Percentiles rank a stretch among this genome's conserved stretches.
These are phyloP conservation scores for Caenorhabditis sp. DNA, from an alignment of 2,888 invertebrate species.

Conservation along the genomic window DNA sequence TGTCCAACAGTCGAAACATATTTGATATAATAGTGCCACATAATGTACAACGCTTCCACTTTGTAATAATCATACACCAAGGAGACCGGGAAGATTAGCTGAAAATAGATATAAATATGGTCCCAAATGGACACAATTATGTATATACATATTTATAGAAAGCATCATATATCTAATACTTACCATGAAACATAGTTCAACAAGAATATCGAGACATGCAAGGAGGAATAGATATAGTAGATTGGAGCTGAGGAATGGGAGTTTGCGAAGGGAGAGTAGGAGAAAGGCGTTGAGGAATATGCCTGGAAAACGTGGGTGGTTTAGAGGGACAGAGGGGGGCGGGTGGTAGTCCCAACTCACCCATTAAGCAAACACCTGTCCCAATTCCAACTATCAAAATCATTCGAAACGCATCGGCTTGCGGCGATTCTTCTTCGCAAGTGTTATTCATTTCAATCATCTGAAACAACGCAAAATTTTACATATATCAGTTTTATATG, in stretches of 20 bases:
- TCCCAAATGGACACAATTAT: background rate
- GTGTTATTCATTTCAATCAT: slow-evolving; percentile 43
- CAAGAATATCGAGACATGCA: slow-evolving; percentile 53
- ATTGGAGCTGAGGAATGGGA: slow-evolving; percentile 42
- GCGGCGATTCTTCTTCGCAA: slow-evolving; percentile 37
- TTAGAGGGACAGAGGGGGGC: background rate
- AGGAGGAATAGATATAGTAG: slow-evolving; percentile 51
- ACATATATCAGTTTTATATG: background rate
- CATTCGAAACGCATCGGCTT: slow-evolving; percentile 44
- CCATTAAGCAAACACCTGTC: slow-evolving; percentile 30
- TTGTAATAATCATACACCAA: slow-evolving; percentile 52
- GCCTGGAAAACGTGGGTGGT: slow-evolving; percentile 15
- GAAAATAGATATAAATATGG: slow-evolving; percentile 11
- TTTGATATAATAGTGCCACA: slow-evolving; percentile 57
- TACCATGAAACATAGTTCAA: slow-evolving; percentile 58
- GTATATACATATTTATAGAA: slow-evolving; percentile 5
- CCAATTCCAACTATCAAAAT: slow-evolving; percentile 45
- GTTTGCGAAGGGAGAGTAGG: slow-evolving; percentile 42
- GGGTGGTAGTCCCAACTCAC: background rate
- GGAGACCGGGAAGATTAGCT: slow-evolving; percentile 54
- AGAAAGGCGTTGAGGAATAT: slow-evolving; percentile 51
- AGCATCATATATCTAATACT: slow-evolving; percentile 10
- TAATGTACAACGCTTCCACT: slow-evolving; percentile 43
- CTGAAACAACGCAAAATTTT: slow-evolving; percentile 13
- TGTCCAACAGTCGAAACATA: slow-evolving; percentile 55